Conservation (phyloP, 2,888 invertebrate species). For the Coelopa pilipes region DNA sequence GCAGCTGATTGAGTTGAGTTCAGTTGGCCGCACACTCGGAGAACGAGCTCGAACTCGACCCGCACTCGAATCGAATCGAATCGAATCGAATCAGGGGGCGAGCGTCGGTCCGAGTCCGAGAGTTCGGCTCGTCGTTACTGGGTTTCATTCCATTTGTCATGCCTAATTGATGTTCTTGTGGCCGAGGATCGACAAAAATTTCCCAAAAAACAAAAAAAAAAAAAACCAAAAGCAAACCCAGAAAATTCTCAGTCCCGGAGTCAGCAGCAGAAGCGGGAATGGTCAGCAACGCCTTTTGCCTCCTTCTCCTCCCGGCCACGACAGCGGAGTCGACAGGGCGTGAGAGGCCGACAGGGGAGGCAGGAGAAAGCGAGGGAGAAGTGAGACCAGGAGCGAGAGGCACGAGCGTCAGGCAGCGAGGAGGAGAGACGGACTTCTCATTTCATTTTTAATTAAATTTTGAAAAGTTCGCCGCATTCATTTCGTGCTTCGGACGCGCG, state of each 20-base stretch:
- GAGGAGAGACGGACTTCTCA: not conserved
- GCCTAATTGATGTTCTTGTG: slow-evolving; percentile 27
- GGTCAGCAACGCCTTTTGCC: too few relatives aligned
- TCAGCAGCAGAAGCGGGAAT: too few relatives aligned
- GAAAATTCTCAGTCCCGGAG: too few relatives aligned
- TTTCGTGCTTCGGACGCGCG: not conserved
- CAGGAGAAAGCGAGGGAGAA: too few relatives aligned
- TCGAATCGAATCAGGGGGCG: not conserved
- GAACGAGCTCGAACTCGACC: too few relatives aligned
- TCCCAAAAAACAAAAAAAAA: too few relatives aligned
- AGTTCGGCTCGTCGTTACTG: not conserved
- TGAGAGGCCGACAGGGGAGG: too few relatives aligned
- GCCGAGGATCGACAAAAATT: not conserved
- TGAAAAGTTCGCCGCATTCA: slow-evolving; percentile 14
- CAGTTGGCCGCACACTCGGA: not conserved
- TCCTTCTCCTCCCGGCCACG: too few relatives aligned
- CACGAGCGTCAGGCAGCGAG: not conserved
- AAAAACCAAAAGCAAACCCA: too few relatives aligned
- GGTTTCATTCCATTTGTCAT: not conserved
- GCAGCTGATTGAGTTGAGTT: not conserved
- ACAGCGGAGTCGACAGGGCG: too few relatives aligned
- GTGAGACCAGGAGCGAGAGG: not conserved
- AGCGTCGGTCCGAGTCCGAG: not conserved
- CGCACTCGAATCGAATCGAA: slow-evolving; percentile 8
- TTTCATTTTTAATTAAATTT: slow-evolving; percentile 25